A percentile compares a stretch with the other conserved stretches of the same genome.
Conservation (phyloP, 1,140 invertebrate genomes). For the Oncopodura yosiiana region DNA sequence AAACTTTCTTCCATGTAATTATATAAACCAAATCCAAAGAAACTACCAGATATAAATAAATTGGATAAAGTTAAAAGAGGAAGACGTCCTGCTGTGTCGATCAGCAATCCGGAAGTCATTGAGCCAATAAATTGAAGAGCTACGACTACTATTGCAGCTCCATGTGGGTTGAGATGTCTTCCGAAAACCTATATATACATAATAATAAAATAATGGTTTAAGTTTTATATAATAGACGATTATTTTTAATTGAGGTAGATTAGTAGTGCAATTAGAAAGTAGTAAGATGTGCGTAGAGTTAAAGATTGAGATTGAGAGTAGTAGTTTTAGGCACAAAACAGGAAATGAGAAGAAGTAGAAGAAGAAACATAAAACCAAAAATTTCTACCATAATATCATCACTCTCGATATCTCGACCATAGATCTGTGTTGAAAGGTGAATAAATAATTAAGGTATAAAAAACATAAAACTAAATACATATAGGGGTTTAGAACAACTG, state of each 20-base stretch:
- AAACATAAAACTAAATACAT: not conserved
- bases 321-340: not conserved
- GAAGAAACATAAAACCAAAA: not conserved
- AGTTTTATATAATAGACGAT: not conserved
- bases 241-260: not conserved
- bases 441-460: not conserved
- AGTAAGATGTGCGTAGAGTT: not conserved
- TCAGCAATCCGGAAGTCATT: conserved; percentile 63
- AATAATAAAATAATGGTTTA: not conserved
- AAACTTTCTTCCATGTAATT: conserved; percentile 34
- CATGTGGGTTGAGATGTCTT: conserved; percentile 64
- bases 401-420: not conserved
- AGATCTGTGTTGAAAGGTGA: conserved; percentile 3
- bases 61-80: conserved; percentile 67
- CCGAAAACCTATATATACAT: conserved; percentile 52
- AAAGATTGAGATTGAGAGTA: not conserved
- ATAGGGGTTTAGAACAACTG: not conserved
- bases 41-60: conserved; percentile 59
- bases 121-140: conserved; percentile 67
- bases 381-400: conserved; percentile 9
- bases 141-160: conserved; percentile 65
- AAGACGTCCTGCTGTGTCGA: conserved; percentile 59
- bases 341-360: not conserved
- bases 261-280: not conserved
- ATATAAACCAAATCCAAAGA: conserved; percentile 35